Evolutionary conservation across 2,113 vertebrate genomes (phyloP).

Genomic region (Antechinus flavipes): DNA sequence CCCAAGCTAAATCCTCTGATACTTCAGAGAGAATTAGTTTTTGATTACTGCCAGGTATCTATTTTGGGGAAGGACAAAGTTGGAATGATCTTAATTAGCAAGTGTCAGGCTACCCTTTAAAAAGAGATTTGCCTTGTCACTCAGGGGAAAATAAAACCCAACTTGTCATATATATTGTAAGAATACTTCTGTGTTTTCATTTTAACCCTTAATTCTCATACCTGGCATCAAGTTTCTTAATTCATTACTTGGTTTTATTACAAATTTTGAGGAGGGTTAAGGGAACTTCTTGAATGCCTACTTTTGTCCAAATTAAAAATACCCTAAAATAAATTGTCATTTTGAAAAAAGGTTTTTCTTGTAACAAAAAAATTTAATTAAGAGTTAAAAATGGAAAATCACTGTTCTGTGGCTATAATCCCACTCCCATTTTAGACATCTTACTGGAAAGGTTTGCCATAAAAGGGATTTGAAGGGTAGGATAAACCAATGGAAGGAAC

Average conservation of each 20-base stretch:
- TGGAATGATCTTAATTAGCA: constrained; percentile 1
- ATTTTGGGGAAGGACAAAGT: neutral
- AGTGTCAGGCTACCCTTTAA: neutral
- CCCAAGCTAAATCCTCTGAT: neutral
- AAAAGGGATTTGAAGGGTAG: neutral
- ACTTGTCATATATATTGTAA: neutral
- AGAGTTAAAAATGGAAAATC: neutral
- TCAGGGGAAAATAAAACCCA: neutral
- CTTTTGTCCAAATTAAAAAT: neutral
- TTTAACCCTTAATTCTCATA: neutral
- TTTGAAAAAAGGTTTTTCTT: neutral
- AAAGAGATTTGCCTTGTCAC: neutral
- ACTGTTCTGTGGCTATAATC: neutral
- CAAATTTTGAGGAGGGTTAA: neutral
- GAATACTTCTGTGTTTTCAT: neutral
- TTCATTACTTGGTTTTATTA: neutral
- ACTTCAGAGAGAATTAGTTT: neutral
- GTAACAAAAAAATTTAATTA: neutral
- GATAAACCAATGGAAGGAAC: neutral
- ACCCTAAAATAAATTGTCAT: neutral
- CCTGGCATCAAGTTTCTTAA: neutral
- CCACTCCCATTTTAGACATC: neutral
- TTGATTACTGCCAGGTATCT: neutral
- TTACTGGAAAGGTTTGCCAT: neutral
- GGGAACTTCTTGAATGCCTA: neutral